Conservation (phyloP, 2,113 vertebrate genomes). For the Zosterops japonicus region DNA sequence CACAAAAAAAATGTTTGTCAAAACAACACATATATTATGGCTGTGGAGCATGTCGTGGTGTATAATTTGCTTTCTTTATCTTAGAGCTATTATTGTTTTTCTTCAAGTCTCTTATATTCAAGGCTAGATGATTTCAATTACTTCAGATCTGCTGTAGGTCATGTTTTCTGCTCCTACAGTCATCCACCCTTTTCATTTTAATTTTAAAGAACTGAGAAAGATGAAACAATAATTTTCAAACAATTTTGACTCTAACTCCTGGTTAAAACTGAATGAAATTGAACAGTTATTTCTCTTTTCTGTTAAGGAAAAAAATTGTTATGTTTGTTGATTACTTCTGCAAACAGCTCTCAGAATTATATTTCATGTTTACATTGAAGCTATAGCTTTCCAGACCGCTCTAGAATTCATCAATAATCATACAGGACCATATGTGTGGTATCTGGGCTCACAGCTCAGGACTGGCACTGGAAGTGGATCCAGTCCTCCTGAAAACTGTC, state of each 20-base stretch:
- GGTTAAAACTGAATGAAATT: not conserved
- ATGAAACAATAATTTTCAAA: not conserved
- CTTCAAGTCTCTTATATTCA: not conserved
- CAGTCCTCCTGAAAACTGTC: not conserved
- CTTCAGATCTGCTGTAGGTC: not conserved
- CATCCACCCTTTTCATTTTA: not conserved
- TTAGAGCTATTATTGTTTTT: not conserved
- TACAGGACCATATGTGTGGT: fast-evolving
- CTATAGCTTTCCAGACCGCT: not conserved
- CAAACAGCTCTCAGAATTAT: not conserved
- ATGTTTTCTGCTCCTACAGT: not conserved
- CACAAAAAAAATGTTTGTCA: not conserved
- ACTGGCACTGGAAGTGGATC: not conserved
- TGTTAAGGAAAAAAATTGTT: not conserved
- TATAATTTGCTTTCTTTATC: not conserved
- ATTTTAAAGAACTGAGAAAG: not conserved
- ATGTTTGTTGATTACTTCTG: not conserved
- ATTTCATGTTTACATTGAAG: not conserved
- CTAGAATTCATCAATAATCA: not conserved
- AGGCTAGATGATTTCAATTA: not conserved
- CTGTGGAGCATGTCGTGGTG: not conserved
- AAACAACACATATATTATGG: not conserved
- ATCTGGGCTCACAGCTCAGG: not conserved
- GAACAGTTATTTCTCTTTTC: not conserved
- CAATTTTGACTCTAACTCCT: not conserved